Evolutionary conservation across 2,797 vertebrate species (phyloP).

Genomic region (Aythya fuligula): DNA sequence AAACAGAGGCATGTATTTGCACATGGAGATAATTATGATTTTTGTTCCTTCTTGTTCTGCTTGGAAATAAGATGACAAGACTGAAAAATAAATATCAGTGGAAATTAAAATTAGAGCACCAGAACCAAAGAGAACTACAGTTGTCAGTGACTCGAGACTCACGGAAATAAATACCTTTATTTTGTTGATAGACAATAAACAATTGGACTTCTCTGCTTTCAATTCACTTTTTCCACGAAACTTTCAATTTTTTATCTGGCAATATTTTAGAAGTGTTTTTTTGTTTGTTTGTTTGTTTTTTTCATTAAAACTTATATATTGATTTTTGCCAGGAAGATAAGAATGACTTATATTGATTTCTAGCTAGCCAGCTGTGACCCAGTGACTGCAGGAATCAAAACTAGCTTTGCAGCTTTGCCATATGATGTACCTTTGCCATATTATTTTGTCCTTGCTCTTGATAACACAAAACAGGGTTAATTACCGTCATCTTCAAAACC

Average conservation of each 20-base stretch:
- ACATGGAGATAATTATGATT: not conserved
- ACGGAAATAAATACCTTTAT: not conserved
- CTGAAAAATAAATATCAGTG: not conserved
- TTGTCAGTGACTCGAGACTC: not conserved
- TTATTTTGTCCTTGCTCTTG: not conserved
- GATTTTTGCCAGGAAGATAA: not conserved
- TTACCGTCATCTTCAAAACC: not conserved
- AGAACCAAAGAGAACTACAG: not conserved
- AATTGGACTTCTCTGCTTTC: not conserved
- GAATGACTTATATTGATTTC: not conserved
- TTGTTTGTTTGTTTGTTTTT: not conserved
- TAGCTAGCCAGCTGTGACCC: not conserved
- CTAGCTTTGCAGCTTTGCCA: not conserved
- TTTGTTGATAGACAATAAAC: not conserved
- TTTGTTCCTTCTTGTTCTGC: not conserved
- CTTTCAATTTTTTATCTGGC: not conserved
- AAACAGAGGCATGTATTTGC: not conserved
- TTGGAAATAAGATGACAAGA: not conserved
- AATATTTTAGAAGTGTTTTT: not conserved
- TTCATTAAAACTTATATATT: not conserved
- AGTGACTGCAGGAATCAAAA: not conserved
- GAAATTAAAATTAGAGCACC: not conserved
- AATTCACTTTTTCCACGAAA: not conserved
- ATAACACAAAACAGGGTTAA: not conserved
- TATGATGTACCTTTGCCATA: not conserved